phyloP scores from a whole-genome alignment of 2,113 vertebrate genomes.

The Ginglymostoma cirratum region DNA sequence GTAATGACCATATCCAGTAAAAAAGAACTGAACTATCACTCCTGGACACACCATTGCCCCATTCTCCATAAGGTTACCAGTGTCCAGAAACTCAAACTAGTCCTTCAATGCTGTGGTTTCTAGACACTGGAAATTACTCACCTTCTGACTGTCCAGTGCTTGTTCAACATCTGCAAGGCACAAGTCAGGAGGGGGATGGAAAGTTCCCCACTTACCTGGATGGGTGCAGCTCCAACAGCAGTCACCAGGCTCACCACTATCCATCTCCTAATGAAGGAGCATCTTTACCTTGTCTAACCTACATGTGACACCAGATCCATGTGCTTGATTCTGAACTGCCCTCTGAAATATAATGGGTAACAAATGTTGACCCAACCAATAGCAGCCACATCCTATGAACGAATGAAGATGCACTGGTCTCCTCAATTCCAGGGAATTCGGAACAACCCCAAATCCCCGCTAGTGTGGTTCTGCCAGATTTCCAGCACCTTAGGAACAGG shows the following conservation, averaged over 20 bases:
- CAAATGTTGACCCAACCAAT: not conserved
- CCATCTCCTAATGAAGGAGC: not conserved
- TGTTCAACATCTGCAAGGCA: not conserved
- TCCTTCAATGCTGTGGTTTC: not conserved
- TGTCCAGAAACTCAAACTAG: not conserved
- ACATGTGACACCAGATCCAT: no score
- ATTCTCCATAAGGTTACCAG: not conserved
- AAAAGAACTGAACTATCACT: not conserved
- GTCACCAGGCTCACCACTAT: not conserved
- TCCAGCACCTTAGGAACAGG: not conserved
- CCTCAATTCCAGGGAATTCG: not conserved
- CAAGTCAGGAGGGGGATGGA: not conserved
- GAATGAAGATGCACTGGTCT: not conserved
- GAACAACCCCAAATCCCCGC: not conserved
- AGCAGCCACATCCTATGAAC: not conserved
- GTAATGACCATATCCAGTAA: not conserved
- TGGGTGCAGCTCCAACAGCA: not conserved
- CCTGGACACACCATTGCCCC: no score
- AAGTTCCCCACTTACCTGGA: not conserved
- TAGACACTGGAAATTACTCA: not conserved
- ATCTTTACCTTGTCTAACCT: no score
- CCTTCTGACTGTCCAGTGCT: not conserved
- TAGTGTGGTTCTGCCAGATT: not conserved
- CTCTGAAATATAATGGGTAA: not conserved
- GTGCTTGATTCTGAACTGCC: not conserved